phyloP scores from a whole-genome alignment of 2,888 invertebrate genomes.

The Schizotus pectinicornis region DNA sequence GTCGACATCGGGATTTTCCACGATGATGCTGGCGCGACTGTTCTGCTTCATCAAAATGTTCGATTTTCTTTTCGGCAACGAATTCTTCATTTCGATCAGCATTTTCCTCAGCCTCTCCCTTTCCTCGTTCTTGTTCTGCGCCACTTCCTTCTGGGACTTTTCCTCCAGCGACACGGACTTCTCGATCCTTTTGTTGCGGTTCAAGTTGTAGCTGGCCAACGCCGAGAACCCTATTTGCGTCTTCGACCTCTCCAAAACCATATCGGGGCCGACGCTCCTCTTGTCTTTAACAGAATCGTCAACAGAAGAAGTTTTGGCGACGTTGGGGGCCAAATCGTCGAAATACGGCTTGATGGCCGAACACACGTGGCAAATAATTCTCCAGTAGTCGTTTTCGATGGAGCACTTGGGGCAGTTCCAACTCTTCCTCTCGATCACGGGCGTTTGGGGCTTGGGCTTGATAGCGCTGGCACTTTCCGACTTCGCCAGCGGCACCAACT shows the following conservation, averaged over 20 bases:
- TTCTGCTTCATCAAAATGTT: slow-evolving; percentile 48
- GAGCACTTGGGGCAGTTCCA: slow-evolving; percentile 70
- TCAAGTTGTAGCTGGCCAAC: slow-evolving; percentile 47
- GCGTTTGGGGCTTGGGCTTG: slow-evolving; percentile 45
- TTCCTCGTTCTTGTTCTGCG: slow-evolving; percentile 59
- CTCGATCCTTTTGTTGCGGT: slow-evolving; percentile 38
- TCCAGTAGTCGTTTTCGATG: slow-evolving; percentile 65
- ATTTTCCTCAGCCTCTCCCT: slow-evolving; percentile 71
- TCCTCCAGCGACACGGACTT: slow-evolving; percentile 38
- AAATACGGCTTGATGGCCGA: slow-evolving; percentile 61
- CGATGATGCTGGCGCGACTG: slow-evolving; percentile 50
- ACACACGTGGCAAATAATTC: slow-evolving; percentile 69
- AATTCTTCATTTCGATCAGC: slow-evolving; percentile 80
- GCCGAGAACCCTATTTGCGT: slow-evolving; percentile 57
- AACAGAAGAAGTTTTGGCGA: slow-evolving; percentile 25
- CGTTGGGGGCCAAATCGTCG: slow-evolving; percentile 48
- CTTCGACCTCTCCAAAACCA: slow-evolving; percentile 52
- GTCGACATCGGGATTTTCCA: slow-evolving; percentile 49
- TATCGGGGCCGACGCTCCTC: slow-evolving; percentile 41
- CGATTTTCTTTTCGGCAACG: slow-evolving; percentile 66
- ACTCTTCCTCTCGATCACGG: slow-evolving; percentile 51
- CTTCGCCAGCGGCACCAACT: slow-evolving; percentile 49
- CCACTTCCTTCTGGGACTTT: slow-evolving; percentile 52
- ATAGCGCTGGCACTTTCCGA: slow-evolving; percentile 52
- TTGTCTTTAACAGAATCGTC: slow-evolving; percentile 27